Base-by-base conservation (phyloP, 2,888 invertebrate species). In the Cordilura impudica region DNA sequence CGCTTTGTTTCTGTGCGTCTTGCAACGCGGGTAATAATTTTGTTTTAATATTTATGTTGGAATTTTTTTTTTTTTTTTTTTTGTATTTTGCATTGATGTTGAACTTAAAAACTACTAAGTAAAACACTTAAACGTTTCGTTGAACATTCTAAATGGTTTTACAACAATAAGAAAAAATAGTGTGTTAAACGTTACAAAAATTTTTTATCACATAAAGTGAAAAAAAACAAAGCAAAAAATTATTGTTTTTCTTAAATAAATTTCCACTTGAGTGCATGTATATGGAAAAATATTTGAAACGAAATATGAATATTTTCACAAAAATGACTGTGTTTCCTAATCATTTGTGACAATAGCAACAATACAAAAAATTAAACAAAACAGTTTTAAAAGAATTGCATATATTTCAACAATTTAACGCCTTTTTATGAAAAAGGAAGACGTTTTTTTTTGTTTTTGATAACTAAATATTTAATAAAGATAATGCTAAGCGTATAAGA, bases 61-160 rank as follows among this genome's bases (percentile, higher is more conserved):
- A 39, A 23, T 3, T 19, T 61, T 69, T 75, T 51, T 60, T 14
- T 54, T 21, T 63, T 23, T 10, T 6, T 54, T 74, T 29, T 53
- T 51, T 71, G 49, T 14, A 18, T 66, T 23, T 78, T 71, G 78
- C 72, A 61, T 78, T 76, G 75, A 74, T 70, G 66, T 81, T 81
- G 78, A 73, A 78, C 74, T 78, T 75, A 79, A 80, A 80, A 76
- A 76, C 63, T 80, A 71, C 65, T 69, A 80, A 80, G 29, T 43
- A 76, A 80, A 78, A 73, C 66, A 73, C 60, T 72, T 86, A 85
- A 85, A 86, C 87, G 86, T 86, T 84, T 87, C 86, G 88, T 81
- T 87, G 85, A 87, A 88, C 87, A 88, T 85, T 87, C 86, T 88
- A 84, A 87, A 85, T 84, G 85, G 80, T 83, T 82, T 19, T 23